These are phyloP conservation scores for Nothobranchius kuhntae DNA, from an alignment of 2,113 vertebrate species.

Conservation along the genomic window DNA sequence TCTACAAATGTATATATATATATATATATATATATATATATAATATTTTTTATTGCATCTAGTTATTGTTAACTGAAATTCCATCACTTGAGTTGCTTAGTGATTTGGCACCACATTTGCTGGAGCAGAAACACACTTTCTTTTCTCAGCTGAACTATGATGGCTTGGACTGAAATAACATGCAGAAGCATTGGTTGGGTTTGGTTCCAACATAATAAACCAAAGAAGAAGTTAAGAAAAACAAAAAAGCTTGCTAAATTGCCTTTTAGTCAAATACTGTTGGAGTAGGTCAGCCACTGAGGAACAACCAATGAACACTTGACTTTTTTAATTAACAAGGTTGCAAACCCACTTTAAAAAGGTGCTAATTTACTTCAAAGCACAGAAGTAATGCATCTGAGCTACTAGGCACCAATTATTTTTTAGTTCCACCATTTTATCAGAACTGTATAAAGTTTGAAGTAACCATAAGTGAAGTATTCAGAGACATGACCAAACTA, in stretches of 20 bases:
- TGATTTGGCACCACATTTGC: background rate
- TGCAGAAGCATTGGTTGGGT: background rate
- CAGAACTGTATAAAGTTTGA: background rate
- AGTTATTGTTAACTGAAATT: too few species aligned
- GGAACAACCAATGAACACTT: background rate
- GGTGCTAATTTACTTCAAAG: background rate
- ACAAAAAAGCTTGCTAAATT: background rate
- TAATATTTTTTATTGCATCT: too few species aligned
- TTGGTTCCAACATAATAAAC: background rate
- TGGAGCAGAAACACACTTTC: background rate
- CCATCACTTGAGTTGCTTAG: too few species aligned
- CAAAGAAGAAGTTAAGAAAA: background rate
- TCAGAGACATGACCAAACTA: background rate
- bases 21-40: too few species aligned
- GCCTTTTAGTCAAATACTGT: background rate
- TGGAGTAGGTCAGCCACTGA: background rate
- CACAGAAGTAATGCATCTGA: background rate
- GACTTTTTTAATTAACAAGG: background rate
- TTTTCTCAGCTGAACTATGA: background rate
- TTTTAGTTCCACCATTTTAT: background rate
- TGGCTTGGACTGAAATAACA: background rate
- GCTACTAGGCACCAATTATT: background rate
- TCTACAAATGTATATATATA: too few species aligned
- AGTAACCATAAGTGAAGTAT: background rate
- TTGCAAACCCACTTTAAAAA: background rate